phyloP scores from a whole-genome alignment of 2,113 vertebrate genomes.

The Ariopsis seemanni region DNA sequence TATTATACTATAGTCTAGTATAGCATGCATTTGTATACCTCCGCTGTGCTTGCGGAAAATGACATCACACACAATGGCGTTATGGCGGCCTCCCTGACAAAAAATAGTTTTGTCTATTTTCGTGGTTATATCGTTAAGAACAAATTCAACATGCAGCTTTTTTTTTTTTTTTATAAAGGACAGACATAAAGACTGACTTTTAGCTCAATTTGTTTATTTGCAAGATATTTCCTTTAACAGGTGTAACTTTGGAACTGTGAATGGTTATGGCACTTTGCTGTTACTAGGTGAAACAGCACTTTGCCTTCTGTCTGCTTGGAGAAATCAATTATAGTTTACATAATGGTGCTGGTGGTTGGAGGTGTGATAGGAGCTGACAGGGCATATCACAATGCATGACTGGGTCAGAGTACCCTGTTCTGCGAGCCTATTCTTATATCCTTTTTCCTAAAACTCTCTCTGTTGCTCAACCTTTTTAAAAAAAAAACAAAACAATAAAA shows the following conservation, averaged over 20 bases:
- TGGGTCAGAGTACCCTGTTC: slow-evolving; percentile 40
- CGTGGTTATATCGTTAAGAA: no score
- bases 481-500: neutral
- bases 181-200: no score
- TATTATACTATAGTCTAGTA: no score
- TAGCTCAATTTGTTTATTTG: no score
- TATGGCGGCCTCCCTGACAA: no score
- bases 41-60: no score
- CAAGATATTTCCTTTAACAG: slow-evolving; percentile 36
- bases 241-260: slow-evolving; percentile 38
- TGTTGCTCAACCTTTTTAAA: neutral
- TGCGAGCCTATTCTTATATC: neutral
- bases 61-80: no score
- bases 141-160: no score
- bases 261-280: slow-evolving; percentile 35
- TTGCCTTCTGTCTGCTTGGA: slow-evolving; percentile 43
- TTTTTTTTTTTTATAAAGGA: no score
- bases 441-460: neutral
- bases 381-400: slow-evolving; percentile 67
- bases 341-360: slow-evolving; percentile 71
- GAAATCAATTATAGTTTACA: slow-evolving; percentile 74
- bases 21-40: no score
- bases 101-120: no score
- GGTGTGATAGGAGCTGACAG: slow-evolving; percentile 72
- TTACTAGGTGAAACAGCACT: slow-evolving; percentile 57